These are phyloP conservation scores for Phoronis australis DNA, from an alignment of 2,888 invertebrate genomes.

Conservation along the genomic window DNA sequence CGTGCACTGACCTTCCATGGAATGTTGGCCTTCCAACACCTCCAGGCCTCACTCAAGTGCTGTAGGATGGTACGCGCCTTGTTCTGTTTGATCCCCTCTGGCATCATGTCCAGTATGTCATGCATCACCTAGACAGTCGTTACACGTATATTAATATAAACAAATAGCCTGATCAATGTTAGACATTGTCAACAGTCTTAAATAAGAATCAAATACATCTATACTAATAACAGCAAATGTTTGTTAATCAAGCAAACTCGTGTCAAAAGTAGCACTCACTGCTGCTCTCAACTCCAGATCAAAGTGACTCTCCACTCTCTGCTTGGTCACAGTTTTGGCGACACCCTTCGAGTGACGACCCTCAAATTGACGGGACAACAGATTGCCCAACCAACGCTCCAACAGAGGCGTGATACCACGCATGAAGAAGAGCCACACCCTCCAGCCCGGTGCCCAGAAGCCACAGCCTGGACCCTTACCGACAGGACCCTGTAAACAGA, in stretches of 20 bases:
- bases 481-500: constrained; percentile 79
- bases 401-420: constrained; percentile 95
- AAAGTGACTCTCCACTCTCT: constrained; percentile 98
- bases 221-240: background rate
- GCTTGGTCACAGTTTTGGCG: constrained; percentile 99
- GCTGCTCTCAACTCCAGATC: constrained; percentile 97
- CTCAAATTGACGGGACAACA: constrained; percentile 97
- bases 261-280: constrained; percentile 53
- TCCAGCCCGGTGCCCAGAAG: constrained; percentile 98
- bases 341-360: constrained; percentile 99
- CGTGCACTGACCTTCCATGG: constrained; percentile 85
- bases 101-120: constrained; percentile 99
- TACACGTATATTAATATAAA: too few species aligned
- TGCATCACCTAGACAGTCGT: constrained; percentile 64
- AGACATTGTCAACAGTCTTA: too few species aligned
- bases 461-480: constrained; percentile 99
- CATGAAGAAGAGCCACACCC: constrained; percentile 99
- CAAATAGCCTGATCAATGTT: too few species aligned
- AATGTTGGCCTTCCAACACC: constrained; percentile 99
- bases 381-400: constrained; percentile 98
- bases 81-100: constrained; percentile 99
- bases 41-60: constrained; percentile 98
- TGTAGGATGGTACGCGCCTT: constrained; percentile 98
- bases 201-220: too few species aligned
- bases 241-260: background rate